Percentiles rank a stretch among this genome's conserved stretches.
Conservation (phyloP, 2,113 vertebrate species). For the Alethe castanea region DNA sequence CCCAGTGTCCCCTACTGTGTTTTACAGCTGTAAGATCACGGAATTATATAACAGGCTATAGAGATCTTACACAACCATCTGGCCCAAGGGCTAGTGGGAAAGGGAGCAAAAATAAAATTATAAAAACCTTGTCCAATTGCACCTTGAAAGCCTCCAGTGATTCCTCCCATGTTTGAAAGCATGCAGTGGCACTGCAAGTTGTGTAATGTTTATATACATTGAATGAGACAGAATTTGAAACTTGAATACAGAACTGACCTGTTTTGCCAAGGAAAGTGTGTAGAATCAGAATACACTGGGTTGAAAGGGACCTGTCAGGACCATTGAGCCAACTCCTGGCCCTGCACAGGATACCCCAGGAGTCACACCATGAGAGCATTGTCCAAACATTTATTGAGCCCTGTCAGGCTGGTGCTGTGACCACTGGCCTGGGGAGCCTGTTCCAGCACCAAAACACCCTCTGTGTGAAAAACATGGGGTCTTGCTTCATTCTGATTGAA, state of each 20-base stretch:
- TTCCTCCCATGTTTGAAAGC: background rate
- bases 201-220: background rate
- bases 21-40: background rate
- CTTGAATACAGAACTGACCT: background rate
- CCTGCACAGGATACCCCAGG: background rate
- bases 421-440: background rate
- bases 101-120: background rate
- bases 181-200: fast-evolving
- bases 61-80: background rate
- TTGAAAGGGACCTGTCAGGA: background rate
- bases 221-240: background rate
- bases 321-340: background rate
- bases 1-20: background rate
- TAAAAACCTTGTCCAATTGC: background rate
- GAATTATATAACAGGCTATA: background rate
- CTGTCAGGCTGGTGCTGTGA: background rate
- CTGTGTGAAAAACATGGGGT: fast-evolving
- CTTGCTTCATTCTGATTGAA: background rate
- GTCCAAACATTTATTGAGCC: background rate
- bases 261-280: background rate
- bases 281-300: background rate
- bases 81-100: background rate
- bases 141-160: background rate
- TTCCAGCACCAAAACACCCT: background rate
- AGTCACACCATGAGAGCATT: background rate